These are phyloP conservation scores for Cancer borealis DNA, from an alignment of 2,888 invertebrate genomes.

Conservation along the genomic window DNA sequence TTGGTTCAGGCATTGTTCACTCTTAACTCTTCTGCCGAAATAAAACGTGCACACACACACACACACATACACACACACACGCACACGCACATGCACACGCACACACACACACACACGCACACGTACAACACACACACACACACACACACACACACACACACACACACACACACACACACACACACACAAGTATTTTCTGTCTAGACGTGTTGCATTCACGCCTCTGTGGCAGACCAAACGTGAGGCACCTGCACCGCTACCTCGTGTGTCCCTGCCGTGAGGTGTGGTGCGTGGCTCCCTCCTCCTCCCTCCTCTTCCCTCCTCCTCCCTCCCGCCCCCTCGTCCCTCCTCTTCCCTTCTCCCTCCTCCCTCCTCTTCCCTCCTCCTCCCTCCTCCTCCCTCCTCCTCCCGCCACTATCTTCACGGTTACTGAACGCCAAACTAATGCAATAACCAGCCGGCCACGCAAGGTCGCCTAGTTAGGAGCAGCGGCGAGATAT, in stretches of 20 bases:
- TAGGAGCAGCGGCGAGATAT: constrained; percentile 27
- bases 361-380: background rate
- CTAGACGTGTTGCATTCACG: background rate
- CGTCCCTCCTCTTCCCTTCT: no score
- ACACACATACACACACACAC: no score
- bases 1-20: background rate
- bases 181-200: background rate
- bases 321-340: background rate
- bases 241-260: background rate
- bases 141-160: no score
- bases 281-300: background rate
- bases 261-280: background rate
- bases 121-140: no score
- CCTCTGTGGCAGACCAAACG: background rate
- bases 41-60: no score
- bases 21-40: background rate
- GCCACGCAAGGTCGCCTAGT: constrained; percentile 22
- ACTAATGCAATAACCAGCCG: constrained; percentile 32
- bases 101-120: no score
- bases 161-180: no score
- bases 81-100: no score
- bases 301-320: background rate
- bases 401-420: background rate
- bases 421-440: constrained; percentile 32
- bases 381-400: background rate